Evolutionary conservation across 2,113 vertebrate species (phyloP), one percentile per base, ranked within the genome.

Genomic region (Terrapene triunguis): DNA sequence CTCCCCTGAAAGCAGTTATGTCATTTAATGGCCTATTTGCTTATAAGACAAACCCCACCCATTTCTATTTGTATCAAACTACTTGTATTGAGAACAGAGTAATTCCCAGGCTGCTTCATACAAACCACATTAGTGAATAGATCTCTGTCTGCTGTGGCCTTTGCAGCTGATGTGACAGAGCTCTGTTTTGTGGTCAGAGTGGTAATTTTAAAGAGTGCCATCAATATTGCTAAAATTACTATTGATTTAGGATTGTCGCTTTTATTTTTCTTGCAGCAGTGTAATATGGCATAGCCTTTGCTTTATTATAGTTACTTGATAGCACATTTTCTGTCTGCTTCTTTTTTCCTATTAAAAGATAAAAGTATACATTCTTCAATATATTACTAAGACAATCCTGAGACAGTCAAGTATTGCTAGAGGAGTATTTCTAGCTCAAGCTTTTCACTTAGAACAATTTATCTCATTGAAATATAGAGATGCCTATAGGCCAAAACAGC

Each of bases 181-280:
- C 85, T 93, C 27, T 90, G 42, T 89, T 92, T 95, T 95, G 78
- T 97, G 85, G 42, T 94, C 94, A 92, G 80, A 83, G 57, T 92
- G 72, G 59, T 86, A 89, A 91, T 91, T 89, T 88, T 85, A 89
- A 97, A 96, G 95, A 87, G 62, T 83, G 50, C 85, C 83, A 90
- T 97, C 91, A 93, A 79, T 96, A 90, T 80, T 83, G 32, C 32
- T 95, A 88, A 95, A 97, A 94, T 82, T 89, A 83, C 51, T 96
- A 95, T 96, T 97, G 97, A 97, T 96, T 97, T 85, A 88, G 85
- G 84, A 84, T 62, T 85, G 81, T 6, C 11, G 88, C 50, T 91
- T 90, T 85, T 82, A 42, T 89, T 38, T 88, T 69, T 53, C 14
- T 78, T 95, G 29, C 35, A 87, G 80, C 82, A 92, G 29, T 21